phyloP scores from a whole-genome alignment of 2,888 invertebrate species.

The Diplolepis rosae region DNA sequence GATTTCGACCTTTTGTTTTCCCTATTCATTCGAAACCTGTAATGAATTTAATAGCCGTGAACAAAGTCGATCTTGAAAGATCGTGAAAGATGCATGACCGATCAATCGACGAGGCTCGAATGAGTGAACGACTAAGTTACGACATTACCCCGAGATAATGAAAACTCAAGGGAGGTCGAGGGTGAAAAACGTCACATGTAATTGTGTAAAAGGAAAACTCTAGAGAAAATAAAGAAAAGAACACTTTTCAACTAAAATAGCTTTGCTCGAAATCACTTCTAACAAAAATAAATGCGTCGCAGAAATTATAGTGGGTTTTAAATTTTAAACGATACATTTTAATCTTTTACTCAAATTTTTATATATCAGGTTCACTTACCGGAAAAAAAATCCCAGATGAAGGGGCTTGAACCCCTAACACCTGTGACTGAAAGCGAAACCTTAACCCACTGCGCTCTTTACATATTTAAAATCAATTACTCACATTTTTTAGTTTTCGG shows the following conservation, averaged over 20 bases:
- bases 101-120: background rate
- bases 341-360: too few relatives aligned
- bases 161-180: background rate
- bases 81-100: background rate
- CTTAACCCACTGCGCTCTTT: too few relatives aligned
- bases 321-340: too few relatives aligned
- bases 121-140: background rate
- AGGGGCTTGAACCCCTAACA: too few relatives aligned
- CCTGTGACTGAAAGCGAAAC: too few relatives aligned
- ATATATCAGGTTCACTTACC: too few relatives aligned
- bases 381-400: too few relatives aligned
- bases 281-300: background rate
- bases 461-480: too few relatives aligned
- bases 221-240: background rate
- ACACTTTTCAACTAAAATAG: background rate
- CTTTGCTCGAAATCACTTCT: background rate
- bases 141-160: background rate
- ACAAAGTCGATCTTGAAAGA: background rate
- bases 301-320: background rate
- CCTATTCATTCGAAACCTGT: background rate
- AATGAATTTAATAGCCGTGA: background rate
- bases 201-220: background rate
- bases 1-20: background rate
- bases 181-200: conserved; percentile 20
- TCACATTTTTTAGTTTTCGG: too few relatives aligned